These are phyloP conservation scores for Chaetura pelagica DNA, from an alignment of 2,113 vertebrate genomes.

Conservation along the genomic window DNA sequence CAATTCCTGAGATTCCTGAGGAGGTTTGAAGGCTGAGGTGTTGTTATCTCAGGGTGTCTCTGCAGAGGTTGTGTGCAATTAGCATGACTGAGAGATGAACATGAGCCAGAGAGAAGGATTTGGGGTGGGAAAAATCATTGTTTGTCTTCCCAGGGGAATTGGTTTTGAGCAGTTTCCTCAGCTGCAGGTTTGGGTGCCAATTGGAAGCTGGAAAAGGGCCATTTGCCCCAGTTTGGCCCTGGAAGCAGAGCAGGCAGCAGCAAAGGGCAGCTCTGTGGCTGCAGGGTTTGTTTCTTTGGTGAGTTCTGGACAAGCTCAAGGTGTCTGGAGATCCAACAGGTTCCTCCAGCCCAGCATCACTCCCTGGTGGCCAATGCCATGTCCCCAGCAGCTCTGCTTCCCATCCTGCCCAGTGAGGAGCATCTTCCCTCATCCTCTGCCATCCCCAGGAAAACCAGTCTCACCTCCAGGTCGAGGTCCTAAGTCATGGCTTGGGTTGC, in stretches of 20 bases:
- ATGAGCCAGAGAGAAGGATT: slow-evolving; percentile 9
- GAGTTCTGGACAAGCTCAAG: not conserved
- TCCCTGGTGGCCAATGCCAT: not conserved
- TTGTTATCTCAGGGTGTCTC: slow-evolving; percentile 24
- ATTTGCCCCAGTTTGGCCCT: not conserved
- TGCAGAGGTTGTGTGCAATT: not conserved
- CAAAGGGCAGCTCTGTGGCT: not conserved
- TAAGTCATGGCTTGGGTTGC: not conserved
- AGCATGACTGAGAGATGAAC: slow-evolving; percentile 35
- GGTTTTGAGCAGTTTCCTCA: not conserved
- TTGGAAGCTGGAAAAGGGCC: not conserved
- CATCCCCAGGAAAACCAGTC: not conserved
- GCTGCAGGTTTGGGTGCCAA: not conserved
- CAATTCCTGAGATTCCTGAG: not conserved
- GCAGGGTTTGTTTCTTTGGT: not conserved
- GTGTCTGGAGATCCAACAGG: not conserved
- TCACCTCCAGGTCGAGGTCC: not conserved
- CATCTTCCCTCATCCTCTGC: not conserved
- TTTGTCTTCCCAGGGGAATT: not conserved
- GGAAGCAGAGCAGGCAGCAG: not conserved
- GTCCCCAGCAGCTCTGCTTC: not conserved
- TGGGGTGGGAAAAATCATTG: not conserved
- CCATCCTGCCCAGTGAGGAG: not conserved
- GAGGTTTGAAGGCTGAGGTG: not conserved
- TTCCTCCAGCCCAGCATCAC: not conserved